Conservation (phyloP, 2,888 invertebrate species). For the Prosapia bicincta region DNA sequence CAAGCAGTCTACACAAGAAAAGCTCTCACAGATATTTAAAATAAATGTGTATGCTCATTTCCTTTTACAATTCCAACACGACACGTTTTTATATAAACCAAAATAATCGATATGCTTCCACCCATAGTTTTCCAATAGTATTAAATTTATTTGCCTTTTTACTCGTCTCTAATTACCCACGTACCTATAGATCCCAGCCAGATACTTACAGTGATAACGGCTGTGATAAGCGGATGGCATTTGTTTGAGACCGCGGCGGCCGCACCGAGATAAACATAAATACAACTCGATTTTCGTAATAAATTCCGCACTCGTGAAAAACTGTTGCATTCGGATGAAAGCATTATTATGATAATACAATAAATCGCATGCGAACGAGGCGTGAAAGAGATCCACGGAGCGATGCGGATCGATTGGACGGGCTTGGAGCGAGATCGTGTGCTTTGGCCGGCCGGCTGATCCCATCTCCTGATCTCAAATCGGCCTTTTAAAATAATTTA, state of each 20-base stretch:
- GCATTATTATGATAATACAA: background rate
- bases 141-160: background rate
- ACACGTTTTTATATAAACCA: background rate
- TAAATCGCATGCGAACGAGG: background rate
- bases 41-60: background rate
- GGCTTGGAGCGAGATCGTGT: background rate
- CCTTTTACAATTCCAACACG: background rate
- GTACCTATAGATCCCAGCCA: background rate
- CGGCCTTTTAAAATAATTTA: background rate
- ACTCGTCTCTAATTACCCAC: background rate
- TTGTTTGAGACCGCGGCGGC: background rate
- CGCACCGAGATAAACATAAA: background rate
- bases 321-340: background rate
- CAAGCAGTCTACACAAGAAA: no score
- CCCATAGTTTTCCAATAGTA: background rate
- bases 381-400: background rate
- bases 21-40: no score
- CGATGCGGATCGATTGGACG: background rate
- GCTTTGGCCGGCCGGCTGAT: background rate
- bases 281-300: background rate
- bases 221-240: background rate
- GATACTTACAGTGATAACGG: background rate
- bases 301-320: background rate
- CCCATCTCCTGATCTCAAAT: background rate
- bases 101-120: background rate